phyloP scores from a whole-genome alignment of 2,113 vertebrate genomes.

The Machaerirhynchus nigripectus region DNA sequence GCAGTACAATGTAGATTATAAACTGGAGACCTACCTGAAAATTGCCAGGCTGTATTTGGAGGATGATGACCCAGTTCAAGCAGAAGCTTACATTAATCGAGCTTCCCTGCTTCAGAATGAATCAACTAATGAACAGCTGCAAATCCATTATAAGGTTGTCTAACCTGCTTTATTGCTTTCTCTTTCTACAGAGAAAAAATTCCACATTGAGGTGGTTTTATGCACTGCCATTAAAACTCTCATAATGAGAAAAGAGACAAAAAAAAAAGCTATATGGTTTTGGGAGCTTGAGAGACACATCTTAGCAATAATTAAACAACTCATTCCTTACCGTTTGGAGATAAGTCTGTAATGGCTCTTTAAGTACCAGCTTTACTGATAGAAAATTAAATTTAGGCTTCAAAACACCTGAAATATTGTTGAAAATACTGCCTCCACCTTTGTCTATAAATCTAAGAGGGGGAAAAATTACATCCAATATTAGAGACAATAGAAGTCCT shows the following conservation, averaged over 20 bases:
- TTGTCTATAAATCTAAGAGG: background rate
- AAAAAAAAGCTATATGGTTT: background rate
- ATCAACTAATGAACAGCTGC: slow-evolving; percentile 96
- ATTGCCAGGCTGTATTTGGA: slow-evolving; percentile 95
- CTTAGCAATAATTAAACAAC: background rate
- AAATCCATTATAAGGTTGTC: slow-evolving; percentile 95
- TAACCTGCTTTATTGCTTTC: background rate
- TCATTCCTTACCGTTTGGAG: background rate
- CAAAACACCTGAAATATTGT: background rate
- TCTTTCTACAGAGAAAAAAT: background rate
- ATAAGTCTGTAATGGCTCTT: background rate
- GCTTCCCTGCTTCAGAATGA: slow-evolving; percentile 97
- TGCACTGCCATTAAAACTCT: background rate
- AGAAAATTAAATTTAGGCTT: background rate
- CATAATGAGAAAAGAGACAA: background rate
- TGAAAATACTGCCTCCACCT: background rate
- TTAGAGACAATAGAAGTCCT: background rate
- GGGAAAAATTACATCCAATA: rapidly evolving
- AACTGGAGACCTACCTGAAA: slow-evolving; percentile 97
- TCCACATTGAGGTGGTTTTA: background rate
- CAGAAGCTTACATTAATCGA: slow-evolving; percentile 97
- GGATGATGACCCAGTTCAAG: slow-evolving; percentile 96
- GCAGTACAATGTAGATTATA: slow-evolving; percentile 98
- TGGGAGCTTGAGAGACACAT: background rate
- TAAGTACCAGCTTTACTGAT: background rate